Percentiles rank a stretch among this genome's conserved stretches.
Evolutionary conservation across 64 coral and sea anemone genomes (phyloP).

Genomic region (Dendrophyllia cribrosa): DNA sequence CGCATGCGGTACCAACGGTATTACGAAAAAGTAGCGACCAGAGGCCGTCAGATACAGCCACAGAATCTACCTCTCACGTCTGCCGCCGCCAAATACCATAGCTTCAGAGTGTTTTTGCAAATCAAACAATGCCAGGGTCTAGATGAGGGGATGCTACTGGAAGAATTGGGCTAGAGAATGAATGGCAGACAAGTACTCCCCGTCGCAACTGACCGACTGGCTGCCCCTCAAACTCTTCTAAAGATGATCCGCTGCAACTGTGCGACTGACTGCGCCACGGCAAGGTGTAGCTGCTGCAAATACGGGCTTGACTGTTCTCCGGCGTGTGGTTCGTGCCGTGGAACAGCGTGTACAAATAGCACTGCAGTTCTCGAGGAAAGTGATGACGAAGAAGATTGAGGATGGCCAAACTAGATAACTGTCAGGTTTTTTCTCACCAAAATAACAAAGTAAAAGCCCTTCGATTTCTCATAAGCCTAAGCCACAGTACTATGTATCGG

Average conservation of each 20-base stretch:
- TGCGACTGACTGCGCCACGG: neutral
- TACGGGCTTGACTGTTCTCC: neutral
- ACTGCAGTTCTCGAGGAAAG: neutral
- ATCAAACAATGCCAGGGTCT: slow-evolving; percentile 29
- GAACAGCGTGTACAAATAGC: neutral
- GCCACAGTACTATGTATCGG: no score
- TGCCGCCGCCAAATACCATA: slow-evolving; percentile 41
- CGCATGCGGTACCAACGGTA: slow-evolving; percentile 20
- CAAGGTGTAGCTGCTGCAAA: neutral
- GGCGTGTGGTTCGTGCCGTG: neutral
- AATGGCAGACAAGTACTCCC: neutral
- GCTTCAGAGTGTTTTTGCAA: neutral
- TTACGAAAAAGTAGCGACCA: slow-evolving; percentile 59
- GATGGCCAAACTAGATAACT: no score
- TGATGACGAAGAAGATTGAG: no score
- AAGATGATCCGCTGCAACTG: slow-evolving; percentile 16
- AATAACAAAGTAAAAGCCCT: no score
- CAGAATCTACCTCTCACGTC: slow-evolving; percentile 14
- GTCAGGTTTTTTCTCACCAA: no score
- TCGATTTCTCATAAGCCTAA: no score
- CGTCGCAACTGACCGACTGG: neutral
- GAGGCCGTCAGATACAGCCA: slow-evolving; percentile 38
- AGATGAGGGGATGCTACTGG: slow-evolving; percentile 10
- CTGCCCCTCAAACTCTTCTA: neutral
- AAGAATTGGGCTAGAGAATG: neutral